These are phyloP conservation scores for Nasonia vitripennis DNA, from an alignment of 1,140 invertebrate species.

Conservation along the genomic window DNA sequence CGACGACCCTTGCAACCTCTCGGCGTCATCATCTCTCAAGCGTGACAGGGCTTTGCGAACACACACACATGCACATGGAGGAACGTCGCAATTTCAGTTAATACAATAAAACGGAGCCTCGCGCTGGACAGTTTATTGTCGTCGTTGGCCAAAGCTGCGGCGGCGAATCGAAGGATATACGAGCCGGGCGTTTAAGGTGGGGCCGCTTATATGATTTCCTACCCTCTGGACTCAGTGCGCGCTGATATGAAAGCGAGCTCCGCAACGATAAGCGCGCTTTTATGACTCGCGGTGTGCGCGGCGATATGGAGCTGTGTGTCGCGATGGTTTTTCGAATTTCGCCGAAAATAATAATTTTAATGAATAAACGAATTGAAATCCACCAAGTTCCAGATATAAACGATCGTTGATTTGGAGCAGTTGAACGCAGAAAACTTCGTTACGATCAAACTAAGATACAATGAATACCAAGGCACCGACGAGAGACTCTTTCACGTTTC, in stretches of 20 bases:
- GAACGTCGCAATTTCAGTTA: constrained; percentile 34
- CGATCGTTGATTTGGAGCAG: too few species aligned
- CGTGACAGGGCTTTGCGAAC: background rate
- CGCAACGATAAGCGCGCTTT: constrained; percentile 35
- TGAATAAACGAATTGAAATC: too few species aligned
- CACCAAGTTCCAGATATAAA: too few species aligned
- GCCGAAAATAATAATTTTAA: background rate
- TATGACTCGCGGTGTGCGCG: background rate
- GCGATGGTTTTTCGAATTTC: too few species aligned
- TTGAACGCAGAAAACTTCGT: too few species aligned
- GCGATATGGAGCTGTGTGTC: background rate
- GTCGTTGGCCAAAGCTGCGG: background rate
- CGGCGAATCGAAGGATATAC: constrained; percentile 4
- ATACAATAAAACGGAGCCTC: constrained; percentile 41
- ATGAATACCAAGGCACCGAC: too few species aligned
- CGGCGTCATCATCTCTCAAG: background rate
- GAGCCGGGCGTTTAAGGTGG: constrained; percentile 28
- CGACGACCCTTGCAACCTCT: background rate
- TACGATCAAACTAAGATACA: too few species aligned
- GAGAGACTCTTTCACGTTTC: too few species aligned
- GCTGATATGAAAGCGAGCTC: background rate
- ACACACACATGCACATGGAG: background rate
- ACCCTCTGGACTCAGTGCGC: background rate
- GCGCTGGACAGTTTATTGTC: constrained; percentile 32
- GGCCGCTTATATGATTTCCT: constrained; percentile 32